These are phyloP conservation scores for Ctenicera cuprea DNA, from an alignment of 2,888 invertebrate genomes.

Conservation along the genomic window DNA sequence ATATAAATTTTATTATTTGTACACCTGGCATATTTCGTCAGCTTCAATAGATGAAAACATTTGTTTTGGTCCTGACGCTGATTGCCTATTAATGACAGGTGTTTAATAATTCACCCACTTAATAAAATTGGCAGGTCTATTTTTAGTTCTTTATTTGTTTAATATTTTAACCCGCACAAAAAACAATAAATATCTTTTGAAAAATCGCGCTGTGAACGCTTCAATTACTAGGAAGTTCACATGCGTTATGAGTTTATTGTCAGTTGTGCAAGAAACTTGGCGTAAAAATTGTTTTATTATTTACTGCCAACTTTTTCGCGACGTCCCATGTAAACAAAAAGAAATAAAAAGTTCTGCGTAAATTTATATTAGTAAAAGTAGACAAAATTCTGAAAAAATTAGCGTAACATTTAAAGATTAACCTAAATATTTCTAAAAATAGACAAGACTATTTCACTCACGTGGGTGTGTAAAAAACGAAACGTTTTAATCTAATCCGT, in stretches of 20 bases:
- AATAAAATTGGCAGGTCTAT: background rate
- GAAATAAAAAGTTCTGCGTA: background rate
- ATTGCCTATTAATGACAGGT: constrained; percentile 10
- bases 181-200: background rate
- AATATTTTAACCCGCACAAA: background rate
- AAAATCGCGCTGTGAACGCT: background rate
- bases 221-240: constrained; percentile 2
- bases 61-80: background rate
- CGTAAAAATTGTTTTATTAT: constrained; percentile 16
- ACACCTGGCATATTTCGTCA: constrained; percentile 15
- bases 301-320: constrained; percentile 11
- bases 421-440: too few relatives aligned
- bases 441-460: too few relatives aligned
- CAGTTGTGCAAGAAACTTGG: constrained; percentile 14
- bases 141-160: background rate
- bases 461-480: too few relatives aligned
- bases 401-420: too few relatives aligned
- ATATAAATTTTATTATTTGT: constrained; percentile 2
- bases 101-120: constrained; percentile 1
- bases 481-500: background rate
- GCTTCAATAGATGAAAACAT: constrained; percentile 9
- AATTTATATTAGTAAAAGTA: background rate
- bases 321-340: background rate
- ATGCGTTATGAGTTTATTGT: constrained; percentile 6
- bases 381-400: too few relatives aligned